These are phyloP conservation scores for Aethina tumida DNA, from an alignment of 1,140 invertebrate genomes.

Conservation along the genomic window DNA sequence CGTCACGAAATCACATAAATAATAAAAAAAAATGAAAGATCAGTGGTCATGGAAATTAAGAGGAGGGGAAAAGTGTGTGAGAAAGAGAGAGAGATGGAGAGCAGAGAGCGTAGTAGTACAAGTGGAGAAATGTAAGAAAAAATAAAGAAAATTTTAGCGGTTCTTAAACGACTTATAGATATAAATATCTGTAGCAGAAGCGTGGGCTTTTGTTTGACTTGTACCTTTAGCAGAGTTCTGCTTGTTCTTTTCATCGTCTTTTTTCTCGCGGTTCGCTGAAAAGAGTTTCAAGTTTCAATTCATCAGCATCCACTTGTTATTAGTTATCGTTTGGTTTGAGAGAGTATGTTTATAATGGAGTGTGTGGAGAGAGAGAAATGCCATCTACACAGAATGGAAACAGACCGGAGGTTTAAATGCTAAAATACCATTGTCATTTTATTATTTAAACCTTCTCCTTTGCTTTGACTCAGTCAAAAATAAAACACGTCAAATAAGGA, in stretches of 20 bases:
- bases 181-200: slow-evolving; percentile 16
- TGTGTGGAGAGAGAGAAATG: background rate
- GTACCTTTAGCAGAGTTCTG: slow-evolving; percentile 32
- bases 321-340: background rate
- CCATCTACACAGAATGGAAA: background rate
- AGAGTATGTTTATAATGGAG: background rate
- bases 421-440: background rate
- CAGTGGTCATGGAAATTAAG: slow-evolving; percentile 5
- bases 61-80: slow-evolving; percentile 11
- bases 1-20: too few species aligned
- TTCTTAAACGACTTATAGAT: too few species aligned
- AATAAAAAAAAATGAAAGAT: slow-evolving; percentile 13
- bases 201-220: slow-evolving; percentile 19
- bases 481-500: too few species aligned
- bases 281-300: slow-evolving; percentile 22
- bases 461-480: background rate
- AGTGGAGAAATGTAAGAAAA: too few species aligned
- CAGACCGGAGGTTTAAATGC: background rate
- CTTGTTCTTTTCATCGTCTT: slow-evolving; percentile 32
- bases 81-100: slow-evolving; percentile 9
- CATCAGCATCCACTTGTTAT: slow-evolving; percentile 8
- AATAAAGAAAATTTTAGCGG: too few species aligned
- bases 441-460: background rate
- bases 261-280: slow-evolving; percentile 32
- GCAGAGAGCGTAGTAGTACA: too few species aligned